A percentile compares a stretch with the other conserved stretches of the same genome.
These are phyloP conservation scores for Ceuthmochares aereus DNA, from an alignment of 2,113 vertebrate genomes.

Conservation along the genomic window DNA sequence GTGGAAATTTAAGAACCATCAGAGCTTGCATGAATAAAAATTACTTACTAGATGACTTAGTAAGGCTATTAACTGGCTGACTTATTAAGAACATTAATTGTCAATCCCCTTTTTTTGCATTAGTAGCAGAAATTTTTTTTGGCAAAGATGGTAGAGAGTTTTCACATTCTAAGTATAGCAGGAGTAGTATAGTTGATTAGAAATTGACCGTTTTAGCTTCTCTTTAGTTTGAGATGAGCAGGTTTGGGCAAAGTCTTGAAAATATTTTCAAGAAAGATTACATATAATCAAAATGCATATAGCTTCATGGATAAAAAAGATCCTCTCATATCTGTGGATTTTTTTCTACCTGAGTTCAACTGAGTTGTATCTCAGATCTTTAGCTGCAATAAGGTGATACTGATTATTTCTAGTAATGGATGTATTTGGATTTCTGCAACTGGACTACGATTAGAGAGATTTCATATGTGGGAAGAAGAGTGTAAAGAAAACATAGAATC, in stretches of 20 bases:
- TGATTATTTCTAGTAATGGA: neutral
- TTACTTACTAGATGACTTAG: neutral
- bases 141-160: neutral
- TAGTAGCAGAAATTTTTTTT: neutral
- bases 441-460: neutral
- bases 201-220: neutral
- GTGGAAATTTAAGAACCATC: neutral
- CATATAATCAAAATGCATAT: neutral
- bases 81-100: neutral
- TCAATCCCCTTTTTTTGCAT: neutral
- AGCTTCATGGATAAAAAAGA: neutral
- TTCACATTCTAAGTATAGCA: neutral
- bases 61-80: neutral
- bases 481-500: neutral
- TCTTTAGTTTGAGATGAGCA: neutral
- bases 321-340: fast-evolving
- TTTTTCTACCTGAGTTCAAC: neutral
- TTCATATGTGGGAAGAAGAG: too few species aligned
- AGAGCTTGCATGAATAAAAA: neutral
- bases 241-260: neutral
- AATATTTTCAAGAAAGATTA: neutral
- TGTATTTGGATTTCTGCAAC: neutral
- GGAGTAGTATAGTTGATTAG: neutral
- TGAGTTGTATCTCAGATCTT: neutral
- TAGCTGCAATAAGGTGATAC: neutral